These are phyloP conservation scores for Labeo catla DNA, from an alignment of 2,113 vertebrate genomes.

Conservation along the genomic window DNA sequence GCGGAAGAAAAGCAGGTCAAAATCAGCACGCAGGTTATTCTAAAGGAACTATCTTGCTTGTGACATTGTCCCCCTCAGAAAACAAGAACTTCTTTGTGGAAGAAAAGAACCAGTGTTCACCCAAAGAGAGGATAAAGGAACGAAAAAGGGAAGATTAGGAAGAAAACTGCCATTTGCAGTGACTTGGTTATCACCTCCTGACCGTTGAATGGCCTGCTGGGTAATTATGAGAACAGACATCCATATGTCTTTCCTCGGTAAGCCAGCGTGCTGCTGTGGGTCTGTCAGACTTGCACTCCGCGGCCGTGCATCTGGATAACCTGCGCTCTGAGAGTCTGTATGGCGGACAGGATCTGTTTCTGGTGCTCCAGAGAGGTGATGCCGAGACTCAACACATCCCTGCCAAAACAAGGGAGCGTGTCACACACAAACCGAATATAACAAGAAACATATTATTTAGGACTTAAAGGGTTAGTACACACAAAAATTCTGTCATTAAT, in stretches of 20 bases:
- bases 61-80: background rate
- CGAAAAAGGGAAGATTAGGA: constrained; percentile 53
- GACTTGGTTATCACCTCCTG: constrained; percentile 26
- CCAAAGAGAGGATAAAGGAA: constrained; percentile 57
- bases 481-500: too few relatives aligned
- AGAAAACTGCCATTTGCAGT: constrained; percentile 50
- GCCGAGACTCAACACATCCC: constrained; percentile 89
- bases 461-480: background rate
- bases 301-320: constrained; percentile 92
- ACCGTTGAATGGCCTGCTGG: constrained; percentile 44
- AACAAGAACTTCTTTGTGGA: background rate
- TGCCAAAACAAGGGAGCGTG: constrained; percentile 60
- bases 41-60: background rate
- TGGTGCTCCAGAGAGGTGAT: constrained; percentile 87
- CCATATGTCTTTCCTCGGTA: constrained; percentile 3
- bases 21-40: background rate
- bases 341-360: constrained; percentile 86
- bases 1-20: background rate
- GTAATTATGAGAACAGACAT: constrained; percentile 53
- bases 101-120: background rate
- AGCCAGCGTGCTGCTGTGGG: background rate
- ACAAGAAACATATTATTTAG: background rate
- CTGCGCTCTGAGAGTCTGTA: constrained; percentile 87
- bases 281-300: constrained; percentile 87
- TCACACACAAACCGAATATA: constrained; percentile 23